Percentiles rank a stretch among this genome's conserved stretches.
Evolutionary conservation across 2,113 vertebrate species (phyloP).

Genomic region (Sterna hirundo): DNA sequence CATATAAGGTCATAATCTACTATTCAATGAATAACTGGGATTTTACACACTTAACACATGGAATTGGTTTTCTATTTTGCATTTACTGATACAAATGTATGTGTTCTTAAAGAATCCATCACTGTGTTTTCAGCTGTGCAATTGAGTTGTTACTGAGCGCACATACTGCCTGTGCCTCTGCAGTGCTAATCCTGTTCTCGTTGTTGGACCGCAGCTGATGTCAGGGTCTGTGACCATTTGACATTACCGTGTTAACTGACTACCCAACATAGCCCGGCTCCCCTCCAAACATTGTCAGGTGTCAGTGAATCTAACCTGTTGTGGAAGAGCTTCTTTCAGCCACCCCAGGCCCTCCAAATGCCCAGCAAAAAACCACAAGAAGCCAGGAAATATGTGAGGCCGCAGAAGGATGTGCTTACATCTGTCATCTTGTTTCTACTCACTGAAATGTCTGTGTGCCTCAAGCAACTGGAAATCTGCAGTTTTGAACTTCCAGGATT

Average conservation of each 20-base stretch:
- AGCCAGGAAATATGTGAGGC: neutral
- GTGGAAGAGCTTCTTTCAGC: neutral
- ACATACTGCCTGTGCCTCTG: neutral
- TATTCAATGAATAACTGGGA: neutral
- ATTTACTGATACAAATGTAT: neutral
- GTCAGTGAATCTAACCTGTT: neutral
- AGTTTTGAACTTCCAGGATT: neutral
- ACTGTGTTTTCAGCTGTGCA: neutral
- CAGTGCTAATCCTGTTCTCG: fast-evolving
- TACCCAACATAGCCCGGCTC: neutral
- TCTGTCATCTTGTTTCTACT: neutral
- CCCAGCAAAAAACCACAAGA: neutral
- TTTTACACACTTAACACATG: neutral
- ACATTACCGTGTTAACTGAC: neutral
- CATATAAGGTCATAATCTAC: neutral
- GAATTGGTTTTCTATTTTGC: neutral
- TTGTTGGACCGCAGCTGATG: neutral
- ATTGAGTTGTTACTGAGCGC: neutral
- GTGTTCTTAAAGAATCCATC: neutral
- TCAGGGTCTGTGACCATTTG: neutral
- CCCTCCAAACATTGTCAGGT: neutral
- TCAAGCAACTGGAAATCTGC: neutral
- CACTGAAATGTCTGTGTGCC: neutral
- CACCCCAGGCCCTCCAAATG: neutral
- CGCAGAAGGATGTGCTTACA: neutral